These are phyloP conservation scores for Hypselothyrea guttata DNA, from an alignment of 2,888 invertebrate species.

Conservation along the genomic window DNA sequence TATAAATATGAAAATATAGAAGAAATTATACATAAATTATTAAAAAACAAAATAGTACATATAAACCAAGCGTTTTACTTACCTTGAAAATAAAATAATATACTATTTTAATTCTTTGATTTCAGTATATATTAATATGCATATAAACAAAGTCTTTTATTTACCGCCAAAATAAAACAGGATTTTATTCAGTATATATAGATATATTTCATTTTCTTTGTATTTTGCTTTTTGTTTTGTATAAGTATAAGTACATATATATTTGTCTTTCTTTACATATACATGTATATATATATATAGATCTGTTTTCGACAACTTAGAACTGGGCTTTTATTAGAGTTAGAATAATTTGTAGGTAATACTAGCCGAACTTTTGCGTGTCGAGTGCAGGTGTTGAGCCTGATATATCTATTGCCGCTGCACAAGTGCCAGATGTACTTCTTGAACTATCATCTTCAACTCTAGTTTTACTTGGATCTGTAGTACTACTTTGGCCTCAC, in stretches of 20 bases:
- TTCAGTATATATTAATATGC: constrained; percentile 1
- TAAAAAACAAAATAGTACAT: constrained; percentile 41
- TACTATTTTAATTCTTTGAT: background rate
- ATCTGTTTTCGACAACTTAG: constrained; percentile 60
- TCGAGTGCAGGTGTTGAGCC: constrained; percentile 28
- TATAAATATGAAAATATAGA: constrained; percentile 78
- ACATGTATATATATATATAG: constrained; percentile 32
- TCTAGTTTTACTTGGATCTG: constrained; percentile 17
- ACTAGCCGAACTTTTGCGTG: constrained; percentile 51
- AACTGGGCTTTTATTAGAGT: constrained; percentile 42
- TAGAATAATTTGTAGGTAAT: constrained; percentile 45
- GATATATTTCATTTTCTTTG: constrained; percentile 31
- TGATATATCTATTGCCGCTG: constrained; percentile 11
- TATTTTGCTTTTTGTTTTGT: constrained; percentile 24
- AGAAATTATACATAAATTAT: constrained; percentile 75
- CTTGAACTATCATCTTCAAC: constrained; percentile 13
- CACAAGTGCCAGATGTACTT: constrained; percentile 23
- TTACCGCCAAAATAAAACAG: no score
- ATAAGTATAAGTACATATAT: constrained; percentile 51
- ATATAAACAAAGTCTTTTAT: constrained; percentile 1
- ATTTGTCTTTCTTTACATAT: constrained; percentile 35
- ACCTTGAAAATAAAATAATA: no score
- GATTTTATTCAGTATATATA: no score
- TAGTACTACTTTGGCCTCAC: constrained; percentile 50
- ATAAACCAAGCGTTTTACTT: constrained; percentile 36